Conservation (phyloP, 1,140 invertebrate species). For the Pseudomyrmex sp. region DNA sequence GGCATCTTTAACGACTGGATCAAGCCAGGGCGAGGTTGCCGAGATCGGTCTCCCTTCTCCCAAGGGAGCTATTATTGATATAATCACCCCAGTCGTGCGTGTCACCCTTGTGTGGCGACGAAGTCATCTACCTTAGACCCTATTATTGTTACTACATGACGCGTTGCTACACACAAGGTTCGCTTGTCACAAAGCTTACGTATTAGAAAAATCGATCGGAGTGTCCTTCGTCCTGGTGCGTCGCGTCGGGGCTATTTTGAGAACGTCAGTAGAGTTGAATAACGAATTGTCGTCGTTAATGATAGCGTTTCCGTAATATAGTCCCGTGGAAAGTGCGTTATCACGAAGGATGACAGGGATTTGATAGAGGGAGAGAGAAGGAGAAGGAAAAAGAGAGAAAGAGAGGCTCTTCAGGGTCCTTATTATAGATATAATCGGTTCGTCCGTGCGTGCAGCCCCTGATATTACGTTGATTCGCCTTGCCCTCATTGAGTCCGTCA, state of each 20-base stretch:
- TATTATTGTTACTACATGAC: slow-evolving; percentile 64
- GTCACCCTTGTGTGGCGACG: slow-evolving; percentile 66
- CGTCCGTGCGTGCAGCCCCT: slow-evolving; percentile 34
- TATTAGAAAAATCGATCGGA: slow-evolving; percentile 44
- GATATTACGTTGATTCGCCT: slow-evolving; percentile 53
- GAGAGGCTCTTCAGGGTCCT: slow-evolving; percentile 3
- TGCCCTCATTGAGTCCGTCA: not conserved
- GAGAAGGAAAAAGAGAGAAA: too few species aligned
- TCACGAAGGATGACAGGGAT: slow-evolving; percentile 18
- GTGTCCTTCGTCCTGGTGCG: slow-evolving; percentile 26
- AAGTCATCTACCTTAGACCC: slow-evolving; percentile 69
- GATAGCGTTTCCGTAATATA: not conserved
- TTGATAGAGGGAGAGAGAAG: too few species aligned
- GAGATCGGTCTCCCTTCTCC: slow-evolving; percentile 44
- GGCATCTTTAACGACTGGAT: slow-evolving; percentile 59
- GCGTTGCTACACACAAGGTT: slow-evolving; percentile 12
- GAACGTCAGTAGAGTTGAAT: slow-evolving; percentile 41
- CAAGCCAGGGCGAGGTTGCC: slow-evolving; percentile 30
- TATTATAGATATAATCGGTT: slow-evolving; percentile 61
- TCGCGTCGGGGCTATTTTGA: not conserved
- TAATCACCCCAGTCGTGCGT: slow-evolving; percentile 71
- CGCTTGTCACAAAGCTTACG: slow-evolving; percentile 39
- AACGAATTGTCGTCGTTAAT: slow-evolving; percentile 50
- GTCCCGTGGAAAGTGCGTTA: slow-evolving; percentile 48
- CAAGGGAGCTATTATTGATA: slow-evolving; percentile 72